Evolutionary conservation across 2,113 vertebrate species (phyloP).

Genomic region (Thomomys bottae): DNA sequence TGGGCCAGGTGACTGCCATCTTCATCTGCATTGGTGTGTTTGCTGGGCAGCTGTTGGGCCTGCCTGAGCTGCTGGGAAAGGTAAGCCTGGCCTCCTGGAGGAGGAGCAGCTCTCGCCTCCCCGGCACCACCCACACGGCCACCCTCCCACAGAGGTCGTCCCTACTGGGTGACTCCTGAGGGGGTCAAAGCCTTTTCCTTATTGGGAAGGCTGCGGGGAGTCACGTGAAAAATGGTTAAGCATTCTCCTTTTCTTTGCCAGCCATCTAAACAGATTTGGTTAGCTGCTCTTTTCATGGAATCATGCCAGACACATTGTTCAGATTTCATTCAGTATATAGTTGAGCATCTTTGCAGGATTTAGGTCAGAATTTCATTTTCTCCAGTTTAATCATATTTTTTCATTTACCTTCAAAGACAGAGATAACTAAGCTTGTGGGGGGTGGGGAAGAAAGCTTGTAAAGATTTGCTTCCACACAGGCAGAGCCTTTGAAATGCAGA

Average conservation of each 20-base stretch:
- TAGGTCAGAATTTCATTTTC: slow-evolving; percentile 28
- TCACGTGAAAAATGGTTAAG: neutral
- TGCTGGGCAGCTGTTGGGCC: slow-evolving; percentile 92
- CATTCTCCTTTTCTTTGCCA: neutral
- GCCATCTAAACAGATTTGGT: neutral
- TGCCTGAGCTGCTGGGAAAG: slow-evolving; percentile 94
- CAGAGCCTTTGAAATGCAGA: neutral
- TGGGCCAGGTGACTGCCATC: slow-evolving; percentile 95
- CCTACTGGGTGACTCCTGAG: neutral
- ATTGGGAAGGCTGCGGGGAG: no score
- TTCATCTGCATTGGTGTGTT: slow-evolving; percentile 97
- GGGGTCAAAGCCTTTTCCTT: accelerated
- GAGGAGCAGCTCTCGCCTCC: no score
- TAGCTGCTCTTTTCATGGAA: neutral
- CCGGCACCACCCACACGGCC: accelerated
- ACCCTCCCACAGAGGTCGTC: neutral
- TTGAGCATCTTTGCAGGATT: neutral
- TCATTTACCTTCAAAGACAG: slow-evolving; percentile 44
- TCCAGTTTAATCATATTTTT: slow-evolving; percentile 10
- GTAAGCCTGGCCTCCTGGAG: slow-evolving; percentile 82
- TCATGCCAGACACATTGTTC: neutral
- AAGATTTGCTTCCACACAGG: neutral
- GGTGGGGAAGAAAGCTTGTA: neutral
- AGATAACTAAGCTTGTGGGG: neutral
- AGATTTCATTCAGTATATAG: neutral